A percentile compares a stretch with the other conserved stretches of the same genome.
phyloP scores from a whole-genome alignment of 64 coral and sea anemone species.

The Stylophora pistillata region DNA sequence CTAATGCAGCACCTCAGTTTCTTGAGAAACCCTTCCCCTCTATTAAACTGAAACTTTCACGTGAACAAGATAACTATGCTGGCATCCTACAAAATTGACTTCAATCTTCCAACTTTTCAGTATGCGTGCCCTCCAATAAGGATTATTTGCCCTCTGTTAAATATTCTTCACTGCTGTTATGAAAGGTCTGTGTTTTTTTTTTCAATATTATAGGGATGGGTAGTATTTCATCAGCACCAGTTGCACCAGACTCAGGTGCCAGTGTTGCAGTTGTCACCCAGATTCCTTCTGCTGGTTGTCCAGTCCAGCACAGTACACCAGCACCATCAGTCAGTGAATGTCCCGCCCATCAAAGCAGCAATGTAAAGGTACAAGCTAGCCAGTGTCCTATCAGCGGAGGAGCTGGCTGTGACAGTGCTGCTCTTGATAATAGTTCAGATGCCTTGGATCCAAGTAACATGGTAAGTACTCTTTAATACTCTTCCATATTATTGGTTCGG shows the following conservation, averaged over 20 bases:
- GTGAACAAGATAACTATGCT: too few relatives aligned
- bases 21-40: too few relatives aligned
- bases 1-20: too few relatives aligned
- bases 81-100: too few relatives aligned
- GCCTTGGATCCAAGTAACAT: constrained; percentile 77
- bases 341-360: constrained; percentile 37
- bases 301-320: constrained; percentile 45
- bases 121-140: too few relatives aligned
- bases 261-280: constrained; percentile 32
- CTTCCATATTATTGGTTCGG: not conserved
- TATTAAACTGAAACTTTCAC: too few relatives aligned
- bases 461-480: constrained; percentile 23
- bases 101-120: too few relatives aligned
- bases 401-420: constrained; percentile 52
- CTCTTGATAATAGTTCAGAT: constrained; percentile 39
- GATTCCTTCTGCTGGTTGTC: constrained; percentile 62
- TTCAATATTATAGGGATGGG: constrained; percentile 60
- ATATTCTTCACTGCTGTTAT: too few relatives aligned
- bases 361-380: constrained; percentile 18
- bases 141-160: too few relatives aligned
- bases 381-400: constrained; percentile 54
- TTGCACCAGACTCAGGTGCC: constrained; percentile 5
- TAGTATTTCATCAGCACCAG: constrained; percentile 54
- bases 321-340: constrained; percentile 66
- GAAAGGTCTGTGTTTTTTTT: not conserved